Evolutionary conservation across 64 coral and sea anemone species (phyloP).

Genomic region (Anthopleura sola): DNA sequence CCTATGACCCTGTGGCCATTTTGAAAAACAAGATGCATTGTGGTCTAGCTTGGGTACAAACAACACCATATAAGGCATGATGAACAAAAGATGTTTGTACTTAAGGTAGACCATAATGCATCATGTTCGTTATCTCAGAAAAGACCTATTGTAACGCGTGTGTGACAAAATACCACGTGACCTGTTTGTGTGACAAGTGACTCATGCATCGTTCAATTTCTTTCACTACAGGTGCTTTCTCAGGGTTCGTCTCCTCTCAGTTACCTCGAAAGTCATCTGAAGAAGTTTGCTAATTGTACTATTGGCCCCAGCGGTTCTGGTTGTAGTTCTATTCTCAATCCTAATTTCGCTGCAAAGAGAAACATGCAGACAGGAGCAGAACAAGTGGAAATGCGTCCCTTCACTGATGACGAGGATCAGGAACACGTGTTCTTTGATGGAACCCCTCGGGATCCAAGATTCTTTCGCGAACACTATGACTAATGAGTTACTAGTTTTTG

Average conservation of each 20-base stretch:
- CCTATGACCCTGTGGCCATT: too few species aligned
- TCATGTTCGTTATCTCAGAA: too few species aligned
- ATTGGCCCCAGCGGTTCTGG: constrained; percentile 34
- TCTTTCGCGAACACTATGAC: constrained; percentile 1
- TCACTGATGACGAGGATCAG: constrained; percentile 9
- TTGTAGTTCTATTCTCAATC: constrained; percentile 48
- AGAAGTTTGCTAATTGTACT: constrained; percentile 61
- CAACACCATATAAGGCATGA: too few species aligned
- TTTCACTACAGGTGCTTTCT: constrained; percentile 44
- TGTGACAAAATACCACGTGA: too few species aligned
- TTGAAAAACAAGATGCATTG: too few species aligned
- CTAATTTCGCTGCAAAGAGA: neutral
- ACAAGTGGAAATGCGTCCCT: neutral
- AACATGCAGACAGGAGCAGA: neutral
- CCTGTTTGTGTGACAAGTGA: too few species aligned
- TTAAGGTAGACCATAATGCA: too few species aligned
- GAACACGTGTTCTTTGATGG: constrained; percentile 5
- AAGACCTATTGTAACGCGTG: too few species aligned
- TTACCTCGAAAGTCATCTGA: constrained; percentile 71
- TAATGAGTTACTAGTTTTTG: neutral
- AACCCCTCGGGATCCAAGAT: neutral
- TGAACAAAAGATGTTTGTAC: too few species aligned
- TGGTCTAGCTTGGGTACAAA: too few species aligned
- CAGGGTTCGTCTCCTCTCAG: constrained; percentile 84
- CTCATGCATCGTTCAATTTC: neutral